phyloP scores from a whole-genome alignment of 92 coral and sea anemone species.

The Diadumene lineata region DNA sequence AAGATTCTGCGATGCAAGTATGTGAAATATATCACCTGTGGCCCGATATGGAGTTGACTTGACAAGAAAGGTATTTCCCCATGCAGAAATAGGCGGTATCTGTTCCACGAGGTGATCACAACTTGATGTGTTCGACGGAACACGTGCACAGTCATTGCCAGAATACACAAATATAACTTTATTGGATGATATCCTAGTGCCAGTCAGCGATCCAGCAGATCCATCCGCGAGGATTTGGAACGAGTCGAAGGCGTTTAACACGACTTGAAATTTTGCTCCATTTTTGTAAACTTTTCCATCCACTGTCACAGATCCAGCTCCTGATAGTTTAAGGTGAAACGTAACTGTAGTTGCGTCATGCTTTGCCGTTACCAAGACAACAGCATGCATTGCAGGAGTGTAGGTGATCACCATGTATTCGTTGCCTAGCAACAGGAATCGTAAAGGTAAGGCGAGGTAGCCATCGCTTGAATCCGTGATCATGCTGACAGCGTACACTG shows the following conservation, averaged over 20 bases:
- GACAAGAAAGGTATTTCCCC: slow-evolving; percentile 74
- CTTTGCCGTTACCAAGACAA: slow-evolving; percentile 73
- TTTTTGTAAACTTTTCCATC: neutral
- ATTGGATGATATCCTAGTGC: slow-evolving; percentile 67
- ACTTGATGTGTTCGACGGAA: slow-evolving; percentile 29
- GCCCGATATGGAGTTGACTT: slow-evolving; percentile 52
- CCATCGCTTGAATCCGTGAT: slow-evolving; percentile 60
- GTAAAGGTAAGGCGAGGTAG: slow-evolving; percentile 77
- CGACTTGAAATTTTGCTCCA: slow-evolving; percentile 56
- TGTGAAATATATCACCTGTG: slow-evolving; percentile 64
- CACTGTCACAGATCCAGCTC: slow-evolving; percentile 19
- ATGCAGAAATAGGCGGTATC: slow-evolving; percentile 71
- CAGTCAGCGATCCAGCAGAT: slow-evolving; percentile 57
- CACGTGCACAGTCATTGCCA: slow-evolving; percentile 85
- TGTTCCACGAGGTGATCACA: slow-evolving; percentile 92
- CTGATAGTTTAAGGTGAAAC: slow-evolving; percentile 36
- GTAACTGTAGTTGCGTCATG: slow-evolving; percentile 54
- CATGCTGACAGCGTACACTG: slow-evolving; percentile 62
- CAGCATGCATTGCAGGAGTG: slow-evolving; percentile 35
- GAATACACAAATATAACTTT: slow-evolving; percentile 80
- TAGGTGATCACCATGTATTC: slow-evolving; percentile 77
- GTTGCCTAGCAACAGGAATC: slow-evolving; percentile 44
- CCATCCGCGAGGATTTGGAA: slow-evolving; percentile 62
- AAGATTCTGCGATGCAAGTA: slow-evolving; percentile 64
- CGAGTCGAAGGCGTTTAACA: slow-evolving; percentile 52